A percentile compares a stretch with the other conserved stretches of the same genome.
Conservation (phyloP, 2,888 invertebrate species). For the Aricia artaxerxes region DNA sequence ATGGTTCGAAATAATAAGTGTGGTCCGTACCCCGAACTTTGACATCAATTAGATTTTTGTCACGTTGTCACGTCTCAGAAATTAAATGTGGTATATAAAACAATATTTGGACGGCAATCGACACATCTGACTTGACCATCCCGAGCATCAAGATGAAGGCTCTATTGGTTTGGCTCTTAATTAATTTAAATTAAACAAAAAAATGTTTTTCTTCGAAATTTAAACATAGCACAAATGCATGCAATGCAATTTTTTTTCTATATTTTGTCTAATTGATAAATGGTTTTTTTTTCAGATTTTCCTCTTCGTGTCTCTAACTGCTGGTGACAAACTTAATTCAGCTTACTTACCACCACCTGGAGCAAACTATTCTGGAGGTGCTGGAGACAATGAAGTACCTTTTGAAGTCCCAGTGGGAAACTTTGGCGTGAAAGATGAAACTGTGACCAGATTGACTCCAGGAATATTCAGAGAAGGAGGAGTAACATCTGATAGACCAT, state of each 20-base stretch:
- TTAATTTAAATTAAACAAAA: neutral
- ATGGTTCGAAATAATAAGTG: conserved; percentile 36
- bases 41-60: conserved; percentile 71
- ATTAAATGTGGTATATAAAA: conserved; percentile 69
- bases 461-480: conserved; percentile 1
- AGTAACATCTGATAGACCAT: neutral
- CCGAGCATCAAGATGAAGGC: conserved; percentile 61
- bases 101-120: conserved; percentile 51
- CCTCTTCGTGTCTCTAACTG: conserved; percentile 50
- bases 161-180: conserved; percentile 51
- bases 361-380: conserved; percentile 59
- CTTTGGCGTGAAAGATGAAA: conserved; percentile 38
- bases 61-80: conserved; percentile 66
- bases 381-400: conserved; percentile 53
- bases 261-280: neutral
- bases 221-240: no score
- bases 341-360: conserved; percentile 66
- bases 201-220: no score
- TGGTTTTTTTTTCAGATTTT: conserved; percentile 54
- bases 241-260: neutral
- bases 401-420: conserved; percentile 52
- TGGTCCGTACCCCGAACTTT: conserved; percentile 42
- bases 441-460: conserved; percentile 42
- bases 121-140: conserved; percentile 56
- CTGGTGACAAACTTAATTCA: conserved; percentile 59